phyloP scores from a whole-genome alignment of 2,888 invertebrate genomes.

The Heliconius sara region DNA sequence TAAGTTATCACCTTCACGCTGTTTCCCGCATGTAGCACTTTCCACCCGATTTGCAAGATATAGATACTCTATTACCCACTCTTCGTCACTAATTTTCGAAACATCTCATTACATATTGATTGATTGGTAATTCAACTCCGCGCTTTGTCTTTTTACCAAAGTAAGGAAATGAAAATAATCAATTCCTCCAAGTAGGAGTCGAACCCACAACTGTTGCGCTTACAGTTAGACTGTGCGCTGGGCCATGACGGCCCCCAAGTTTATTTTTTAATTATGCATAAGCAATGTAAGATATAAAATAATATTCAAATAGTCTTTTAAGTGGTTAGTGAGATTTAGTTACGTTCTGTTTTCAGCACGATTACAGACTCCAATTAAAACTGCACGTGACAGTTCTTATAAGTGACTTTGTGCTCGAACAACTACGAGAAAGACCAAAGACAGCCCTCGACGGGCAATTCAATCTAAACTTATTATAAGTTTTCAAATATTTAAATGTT shows the following conservation, averaged over 20 bases:
- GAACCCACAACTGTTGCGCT: neutral
- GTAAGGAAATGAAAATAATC: neutral
- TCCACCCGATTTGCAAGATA: no score
- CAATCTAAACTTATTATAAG: slow-evolving; percentile 29
- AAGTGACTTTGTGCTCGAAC: slow-evolving; percentile 26
- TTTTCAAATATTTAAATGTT: slow-evolving; percentile 18
- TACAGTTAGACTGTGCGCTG: neutral
- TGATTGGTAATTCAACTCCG: neutral
- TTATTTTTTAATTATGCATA: neutral
- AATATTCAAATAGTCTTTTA: neutral
- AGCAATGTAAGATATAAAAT: neutral
- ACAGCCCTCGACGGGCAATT: slow-evolving; percentile 18
- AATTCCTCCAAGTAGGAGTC: no score
- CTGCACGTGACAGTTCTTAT: slow-evolving; percentile 29
- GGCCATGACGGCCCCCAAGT: no score
- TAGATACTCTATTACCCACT: no score
- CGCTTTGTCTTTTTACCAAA: neutral
- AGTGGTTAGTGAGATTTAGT: neutral
- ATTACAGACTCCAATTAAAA: slow-evolving; percentile 25
- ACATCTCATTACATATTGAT: neutral
- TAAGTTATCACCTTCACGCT: no score
- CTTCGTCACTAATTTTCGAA: no score
- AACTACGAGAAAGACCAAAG: slow-evolving; percentile 19
- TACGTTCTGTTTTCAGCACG: slow-evolving; percentile 6
- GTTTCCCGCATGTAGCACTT: no score